Evolutionary conservation across 2,888 invertebrate genomes (phyloP), one percentile per base, ranked within the genome.

Genomic region (Cylindroiulus punctatus): DNA sequence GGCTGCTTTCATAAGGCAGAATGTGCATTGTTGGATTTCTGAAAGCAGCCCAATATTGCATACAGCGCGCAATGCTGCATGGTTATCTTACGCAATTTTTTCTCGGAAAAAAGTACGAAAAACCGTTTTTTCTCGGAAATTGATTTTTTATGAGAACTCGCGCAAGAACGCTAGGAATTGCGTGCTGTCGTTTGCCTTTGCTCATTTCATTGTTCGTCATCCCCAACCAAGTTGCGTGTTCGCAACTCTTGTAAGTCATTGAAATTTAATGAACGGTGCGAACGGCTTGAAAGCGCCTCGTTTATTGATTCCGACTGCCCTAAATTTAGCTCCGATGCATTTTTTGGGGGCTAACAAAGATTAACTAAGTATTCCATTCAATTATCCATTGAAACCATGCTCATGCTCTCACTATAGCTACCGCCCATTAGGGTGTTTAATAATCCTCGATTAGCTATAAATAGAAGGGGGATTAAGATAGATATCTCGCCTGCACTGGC

Each of bases 381-480:
- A 65, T 65, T n/a, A 65, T 65, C 26, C 26, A 26, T 12, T 12
- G 65, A 65, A 65, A 26, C 12, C 65, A 10, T 26, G 26, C 65
- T 65, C 65, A 26, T 65, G 65, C 65, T 26, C 26, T 65, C 65
- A 65, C 65, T 65, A 65, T 65, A 65, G 65, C 26, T 65, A 65
- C 65, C 12, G 65, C 65, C 26, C 26, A 65, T 65, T 65, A 65
- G 12, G 10, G 12, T 7, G 65, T 65, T 65, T 65, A 65, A 26
- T 65, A 65, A 65, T 65, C 65, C 65, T 65, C 26, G 65, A 65
- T 65, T 65, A 65, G 65, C 26, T 65, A 65, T 65, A 65, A 65
- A 65, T 65, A 65, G 65, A 26, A 22, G 65, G 10, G 26, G 65
- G 65, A 65, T 65, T 65, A 65, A 65, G 26, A 26, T 65, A 3